Base-by-base conservation (phyloP, 2,113 vertebrate genomes). In the Laterallus jamaicensis region DNA sequence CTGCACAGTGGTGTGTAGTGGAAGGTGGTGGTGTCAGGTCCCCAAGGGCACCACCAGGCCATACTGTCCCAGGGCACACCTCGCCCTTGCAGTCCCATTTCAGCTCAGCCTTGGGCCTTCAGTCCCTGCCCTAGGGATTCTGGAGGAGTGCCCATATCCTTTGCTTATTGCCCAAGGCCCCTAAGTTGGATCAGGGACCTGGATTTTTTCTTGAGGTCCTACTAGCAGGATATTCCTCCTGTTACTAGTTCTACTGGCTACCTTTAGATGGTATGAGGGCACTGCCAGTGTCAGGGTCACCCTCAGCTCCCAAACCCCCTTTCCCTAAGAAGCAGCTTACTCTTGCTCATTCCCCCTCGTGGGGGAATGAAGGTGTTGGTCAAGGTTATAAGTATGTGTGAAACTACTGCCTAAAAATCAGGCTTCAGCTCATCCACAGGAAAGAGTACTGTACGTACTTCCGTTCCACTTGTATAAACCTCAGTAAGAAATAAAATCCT, bases 91-190 rank as follows among this genome's bases (percentile, higher is more conserved):
- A 63, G 2, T 13, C 8, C 15, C 13, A 12, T 24, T 80, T 42
- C 25, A 80, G 40, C 9, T 52, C 35, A 35, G 50, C 31, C 42
- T 21, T 22, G 13, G 19, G 35, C 75, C 1, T 0, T 14, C 54
- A 29, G 39, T 69, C 47, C 37, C n/a, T 26, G 8, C 2, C 21
- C 15, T 1, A 6, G 63, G 1, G 5, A 5, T 37, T 22, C 37
- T 37, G 40, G 18, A 56, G 35, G 9, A 37, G 19, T 6, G 29
- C 6, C 25, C 8, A 1, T 20, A 35, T 40, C 52, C 44, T 47
- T 47, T 47, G 44, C 44, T 47, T 47, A 47, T 8, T 52, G 26
- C 7, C 6, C 11, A 0, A 1, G 6, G 12, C 3, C 12, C n/a
- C 26, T 8, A 25, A 28, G 24, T 0, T 63, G 58, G 35, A 64